A percentile compares a stretch with the other conserved stretches of the same genome.
Conservation (phyloP, 2,888 invertebrate genomes). For the Phytoseiulus persimilis region DNA sequence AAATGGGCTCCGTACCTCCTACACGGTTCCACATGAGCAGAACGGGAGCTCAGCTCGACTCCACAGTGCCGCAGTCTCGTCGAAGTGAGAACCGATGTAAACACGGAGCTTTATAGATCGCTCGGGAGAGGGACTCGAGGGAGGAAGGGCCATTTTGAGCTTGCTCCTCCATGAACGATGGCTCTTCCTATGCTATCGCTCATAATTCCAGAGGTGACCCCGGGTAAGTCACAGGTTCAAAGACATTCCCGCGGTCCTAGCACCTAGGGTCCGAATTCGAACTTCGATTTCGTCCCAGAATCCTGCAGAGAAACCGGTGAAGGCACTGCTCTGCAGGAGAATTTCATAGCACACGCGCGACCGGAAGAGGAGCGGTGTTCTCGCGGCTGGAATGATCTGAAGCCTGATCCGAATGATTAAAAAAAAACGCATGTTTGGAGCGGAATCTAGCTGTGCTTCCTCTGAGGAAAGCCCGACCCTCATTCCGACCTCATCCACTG, state of each 20-base stretch:
- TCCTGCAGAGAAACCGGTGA: too few species aligned
- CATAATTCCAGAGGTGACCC: background rate
- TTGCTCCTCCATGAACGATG: background rate
- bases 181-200: background rate
- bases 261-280: background rate
- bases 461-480: too few species aligned
- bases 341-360: too few species aligned
- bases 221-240: background rate
- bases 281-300: too few species aligned
- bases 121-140: background rate
- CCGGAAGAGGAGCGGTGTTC: too few species aligned
- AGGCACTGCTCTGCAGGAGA: too few species aligned
- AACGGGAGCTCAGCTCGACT: background rate
- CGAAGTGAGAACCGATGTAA: background rate
- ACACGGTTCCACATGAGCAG: background rate
- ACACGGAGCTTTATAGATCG: background rate
- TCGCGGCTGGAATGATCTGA: too few species aligned
- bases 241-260: background rate
- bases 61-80: background rate
- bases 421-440: too few species aligned
- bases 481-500: too few species aligned
- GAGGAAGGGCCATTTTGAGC: background rate
- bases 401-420: too few species aligned
- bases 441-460: too few species aligned
- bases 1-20: background rate